Conservation (phyloP, 2,113 vertebrate species). For the Empidonax alnorum region DNA sequence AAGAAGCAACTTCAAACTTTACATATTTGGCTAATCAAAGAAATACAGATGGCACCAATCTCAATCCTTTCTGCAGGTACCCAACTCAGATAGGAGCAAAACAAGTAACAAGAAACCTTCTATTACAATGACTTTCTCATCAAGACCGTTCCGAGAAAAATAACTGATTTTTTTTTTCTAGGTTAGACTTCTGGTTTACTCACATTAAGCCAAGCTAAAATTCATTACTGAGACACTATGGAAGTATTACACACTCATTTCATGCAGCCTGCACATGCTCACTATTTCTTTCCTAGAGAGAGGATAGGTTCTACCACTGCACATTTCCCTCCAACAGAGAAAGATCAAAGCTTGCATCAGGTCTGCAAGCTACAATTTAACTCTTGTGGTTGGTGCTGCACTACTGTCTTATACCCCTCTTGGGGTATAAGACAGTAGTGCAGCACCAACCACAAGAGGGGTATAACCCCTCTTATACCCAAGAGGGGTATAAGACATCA, state of each 20-base stretch:
- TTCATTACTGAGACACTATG: not conserved
- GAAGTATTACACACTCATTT: not conserved
- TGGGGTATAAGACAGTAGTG: too few species aligned
- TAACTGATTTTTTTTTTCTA: not conserved
- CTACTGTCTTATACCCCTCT: too few species aligned
- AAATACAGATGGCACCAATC: not conserved
- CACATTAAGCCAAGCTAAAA: not conserved
- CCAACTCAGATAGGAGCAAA: not conserved
- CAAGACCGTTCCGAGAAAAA: not conserved
- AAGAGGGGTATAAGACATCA: not conserved
- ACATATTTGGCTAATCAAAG: not conserved
- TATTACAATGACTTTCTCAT: not conserved
- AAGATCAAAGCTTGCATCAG: not conserved
- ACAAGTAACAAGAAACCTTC: not conserved
- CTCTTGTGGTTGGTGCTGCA: not conserved
- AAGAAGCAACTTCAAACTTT: not conserved
- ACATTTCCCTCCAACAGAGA: not conserved
- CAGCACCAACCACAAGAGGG: too few species aligned
- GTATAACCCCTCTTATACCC: too few species aligned
- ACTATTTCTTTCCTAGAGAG: not conserved
- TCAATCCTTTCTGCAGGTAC: not conserved
- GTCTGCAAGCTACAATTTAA: not conserved
- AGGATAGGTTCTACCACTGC: not conserved
- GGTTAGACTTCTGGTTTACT: not conserved
- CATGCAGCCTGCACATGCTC: accelerated